Evolutionary conservation across 2,113 vertebrate genomes (phyloP), one percentile per base, ranked within the genome.

Genomic region (Crotalus viridis): DNA sequence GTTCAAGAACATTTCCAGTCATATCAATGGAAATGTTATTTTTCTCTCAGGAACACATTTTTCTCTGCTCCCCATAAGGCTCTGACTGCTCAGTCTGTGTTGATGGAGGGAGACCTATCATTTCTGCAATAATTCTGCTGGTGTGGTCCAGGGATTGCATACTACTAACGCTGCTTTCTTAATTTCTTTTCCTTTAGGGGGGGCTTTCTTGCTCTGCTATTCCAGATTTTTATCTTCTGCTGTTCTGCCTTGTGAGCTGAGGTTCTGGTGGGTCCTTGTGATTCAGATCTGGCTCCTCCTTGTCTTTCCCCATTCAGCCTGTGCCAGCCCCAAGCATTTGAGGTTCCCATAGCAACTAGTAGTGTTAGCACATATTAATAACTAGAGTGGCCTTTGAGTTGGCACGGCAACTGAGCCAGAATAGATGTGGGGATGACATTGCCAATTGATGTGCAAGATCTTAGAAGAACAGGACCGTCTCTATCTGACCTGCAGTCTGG

Each of bases 371-470:
- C 94, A 96, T 97, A 96, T 96, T 97, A 96, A 96, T 97, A 96
- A 96, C 97, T 94, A 94, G 89, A 91, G 92, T 96, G 96, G 96
- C 95, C 96, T 97, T 97, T 95, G 85, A 43, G 96, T 98, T 97
- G 96, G 94, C 93, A 95, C 95, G 95, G 95, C 95, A 97, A 97
- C 97, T 28, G 96, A 97, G 95, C 94, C 94, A 94, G 95, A 95
- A 97, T 97, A 96, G 97, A 94, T 97, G 93, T 91, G 94, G 93
- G 92, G 89, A 95, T 91, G 92, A 94, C 93, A 91, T 90, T 94
- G 8, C 92, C 0, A 48, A 94, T 94, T 91, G 93, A 94, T 95
- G 94, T 93, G 94, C 94, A 94, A 95, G 87, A 8, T 0, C 22
- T 94, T 89, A 64, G 94, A 39, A 87, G 91, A 93, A 4, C 0